Evolutionary conservation across 2,113 vertebrate species (phyloP).

Genomic region (Poicephalus meyeri): DNA sequence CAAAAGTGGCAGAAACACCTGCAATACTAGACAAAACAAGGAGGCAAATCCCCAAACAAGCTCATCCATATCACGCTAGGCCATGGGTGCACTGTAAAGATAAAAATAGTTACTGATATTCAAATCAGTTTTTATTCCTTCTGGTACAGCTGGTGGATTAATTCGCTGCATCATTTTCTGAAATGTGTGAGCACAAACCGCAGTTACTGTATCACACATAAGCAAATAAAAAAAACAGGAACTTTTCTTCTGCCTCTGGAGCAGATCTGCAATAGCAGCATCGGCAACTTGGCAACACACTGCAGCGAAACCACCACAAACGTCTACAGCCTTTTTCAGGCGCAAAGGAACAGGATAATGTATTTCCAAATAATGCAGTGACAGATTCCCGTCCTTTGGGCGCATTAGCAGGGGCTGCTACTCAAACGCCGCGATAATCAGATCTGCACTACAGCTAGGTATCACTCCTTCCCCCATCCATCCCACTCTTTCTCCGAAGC

Average conservation of each 20-base stretch:
- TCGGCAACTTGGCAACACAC: background rate
- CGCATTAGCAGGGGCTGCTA: background rate
- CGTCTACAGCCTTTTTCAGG: background rate
- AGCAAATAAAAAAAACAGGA: background rate
- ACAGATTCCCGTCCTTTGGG: background rate
- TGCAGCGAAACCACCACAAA: background rate
- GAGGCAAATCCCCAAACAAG: background rate
- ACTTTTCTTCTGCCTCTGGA: background rate
- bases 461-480: background rate
- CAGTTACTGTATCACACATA: background rate
- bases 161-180: conserved; percentile 78
- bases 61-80: background rate
- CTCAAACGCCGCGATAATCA: background rate
- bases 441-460: background rate
- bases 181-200: conserved; percentile 16
- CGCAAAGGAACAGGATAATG: background rate
- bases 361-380: background rate
- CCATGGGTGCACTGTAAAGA: conserved; percentile 1
- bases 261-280: background rate
- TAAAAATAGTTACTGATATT: conserved; percentile 31
- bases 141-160: conserved; percentile 58
- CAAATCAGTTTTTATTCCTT: conserved; percentile 44
- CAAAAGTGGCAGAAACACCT: background rate
- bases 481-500: background rate
- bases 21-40: background rate